These are phyloP conservation scores for Dasypus novemcinctus DNA, from an alignment of 2,113 vertebrate genomes.

Conservation along the genomic window DNA sequence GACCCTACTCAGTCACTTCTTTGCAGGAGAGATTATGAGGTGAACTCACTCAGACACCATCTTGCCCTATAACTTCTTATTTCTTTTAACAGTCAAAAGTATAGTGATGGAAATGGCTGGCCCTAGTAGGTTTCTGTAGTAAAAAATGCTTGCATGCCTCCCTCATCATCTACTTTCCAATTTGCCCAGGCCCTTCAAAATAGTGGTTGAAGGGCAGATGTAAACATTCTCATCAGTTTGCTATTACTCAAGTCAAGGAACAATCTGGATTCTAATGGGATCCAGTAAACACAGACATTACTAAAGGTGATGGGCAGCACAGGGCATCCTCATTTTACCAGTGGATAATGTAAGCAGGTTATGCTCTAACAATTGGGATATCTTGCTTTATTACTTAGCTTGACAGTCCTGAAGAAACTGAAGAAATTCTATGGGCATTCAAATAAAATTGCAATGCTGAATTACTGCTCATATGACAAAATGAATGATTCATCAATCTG, in stretches of 20 bases:
- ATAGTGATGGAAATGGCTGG: background rate
- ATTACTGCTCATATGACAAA: background rate
- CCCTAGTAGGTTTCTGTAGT: accelerated
- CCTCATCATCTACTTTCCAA: background rate
- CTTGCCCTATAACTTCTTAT: too few species aligned
- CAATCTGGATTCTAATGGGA: background rate
- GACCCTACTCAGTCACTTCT: too few species aligned
- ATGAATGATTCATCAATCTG: background rate
- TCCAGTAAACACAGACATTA: background rate
- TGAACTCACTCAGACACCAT: too few species aligned
- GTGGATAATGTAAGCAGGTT: background rate
- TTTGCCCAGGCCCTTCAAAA: background rate
- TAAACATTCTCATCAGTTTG: too few species aligned
- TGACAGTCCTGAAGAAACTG: background rate
- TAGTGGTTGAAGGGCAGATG: background rate
- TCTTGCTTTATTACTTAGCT: background rate
- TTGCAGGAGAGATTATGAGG: too few species aligned
- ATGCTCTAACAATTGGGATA: background rate
- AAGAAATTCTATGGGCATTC: background rate
- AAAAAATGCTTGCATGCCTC: too few species aligned
- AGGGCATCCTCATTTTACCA: accelerated
- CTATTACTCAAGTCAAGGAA: background rate
- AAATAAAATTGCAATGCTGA: background rate
- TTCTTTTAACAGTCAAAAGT: background rate
- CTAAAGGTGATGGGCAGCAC: background rate